Conservation (phyloP, 2,797 vertebrate genomes). For the Dallia pectoralis region DNA sequence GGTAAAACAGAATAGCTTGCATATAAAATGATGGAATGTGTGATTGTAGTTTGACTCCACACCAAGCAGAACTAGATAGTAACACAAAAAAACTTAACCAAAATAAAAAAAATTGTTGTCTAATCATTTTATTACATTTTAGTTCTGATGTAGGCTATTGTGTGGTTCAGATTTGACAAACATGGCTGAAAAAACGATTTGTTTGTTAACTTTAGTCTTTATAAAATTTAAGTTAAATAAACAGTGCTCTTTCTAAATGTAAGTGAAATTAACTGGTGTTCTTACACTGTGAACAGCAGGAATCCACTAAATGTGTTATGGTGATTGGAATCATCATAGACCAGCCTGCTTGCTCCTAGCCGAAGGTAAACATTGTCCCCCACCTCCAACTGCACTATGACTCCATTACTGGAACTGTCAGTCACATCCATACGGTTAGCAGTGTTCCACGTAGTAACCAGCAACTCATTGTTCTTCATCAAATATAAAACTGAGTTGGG, state of each 20-base stretch:
- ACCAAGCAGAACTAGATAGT: too few species aligned
- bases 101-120: too few species aligned
- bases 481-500: slow-evolving; percentile 22
- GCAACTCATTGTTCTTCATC: slow-evolving; percentile 29
- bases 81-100: too few species aligned
- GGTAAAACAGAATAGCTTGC: too few species aligned
- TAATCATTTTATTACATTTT: not conserved
- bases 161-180: not conserved
- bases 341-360: not conserved
- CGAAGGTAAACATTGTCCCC: not conserved
- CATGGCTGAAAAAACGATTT: not conserved
- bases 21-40: too few species aligned
- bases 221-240: not conserved
- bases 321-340: not conserved
- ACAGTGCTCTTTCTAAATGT: not conserved
- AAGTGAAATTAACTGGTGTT: not conserved
- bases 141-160: not conserved
- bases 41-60: too few species aligned
- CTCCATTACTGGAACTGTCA: not conserved
- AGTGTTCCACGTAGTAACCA: not conserved
- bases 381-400: not conserved
- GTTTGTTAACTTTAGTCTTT: not conserved
- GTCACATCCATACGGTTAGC: not conserved
- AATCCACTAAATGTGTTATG: slow-evolving; percentile 8
- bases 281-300: not conserved